phyloP scores from a whole-genome alignment of 2,797 vertebrate genomes.

The Propithecus deckenii region DNA sequence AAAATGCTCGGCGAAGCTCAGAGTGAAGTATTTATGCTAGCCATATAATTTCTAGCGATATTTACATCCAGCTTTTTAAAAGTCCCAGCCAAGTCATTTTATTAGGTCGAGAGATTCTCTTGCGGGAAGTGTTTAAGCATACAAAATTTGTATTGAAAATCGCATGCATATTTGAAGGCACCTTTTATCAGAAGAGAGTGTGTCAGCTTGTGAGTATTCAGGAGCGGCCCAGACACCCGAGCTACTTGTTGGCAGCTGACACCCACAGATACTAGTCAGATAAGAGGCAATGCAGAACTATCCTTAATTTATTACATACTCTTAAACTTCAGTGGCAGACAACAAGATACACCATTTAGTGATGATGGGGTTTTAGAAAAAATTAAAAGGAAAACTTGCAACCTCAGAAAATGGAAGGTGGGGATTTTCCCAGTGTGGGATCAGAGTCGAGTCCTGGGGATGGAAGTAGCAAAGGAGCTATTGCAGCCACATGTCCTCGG shows the following conservation, averaged over 20 bases:
- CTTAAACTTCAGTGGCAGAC: conserved; percentile 52
- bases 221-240: conserved; percentile 38
- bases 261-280: conserved; percentile 76
- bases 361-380: background rate
- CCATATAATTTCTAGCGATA: background rate
- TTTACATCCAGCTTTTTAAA: conserved; percentile 57
- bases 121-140: conserved; percentile 27
- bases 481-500: background rate
- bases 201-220: conserved; percentile 47
- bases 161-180: background rate
- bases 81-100: conserved; percentile 50
- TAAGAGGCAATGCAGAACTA: conserved; percentile 75
- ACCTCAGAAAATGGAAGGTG: background rate
- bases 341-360: conserved; percentile 48
- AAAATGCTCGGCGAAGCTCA: conserved; percentile 52
- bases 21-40: conserved; percentile 75
- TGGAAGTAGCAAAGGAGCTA: background rate
- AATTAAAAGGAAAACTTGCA: background rate
- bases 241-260: conserved; percentile 75
- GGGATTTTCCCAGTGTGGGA: background rate
- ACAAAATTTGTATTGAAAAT: conserved; percentile 37
- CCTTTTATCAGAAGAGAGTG: conserved; percentile 58
- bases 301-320: conserved; percentile 65
- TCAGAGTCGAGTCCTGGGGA: background rate
- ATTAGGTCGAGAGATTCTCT: conserved; percentile 19